phyloP scores from a whole-genome alignment of 2,888 invertebrate species.

The Julus scanicus region DNA sequence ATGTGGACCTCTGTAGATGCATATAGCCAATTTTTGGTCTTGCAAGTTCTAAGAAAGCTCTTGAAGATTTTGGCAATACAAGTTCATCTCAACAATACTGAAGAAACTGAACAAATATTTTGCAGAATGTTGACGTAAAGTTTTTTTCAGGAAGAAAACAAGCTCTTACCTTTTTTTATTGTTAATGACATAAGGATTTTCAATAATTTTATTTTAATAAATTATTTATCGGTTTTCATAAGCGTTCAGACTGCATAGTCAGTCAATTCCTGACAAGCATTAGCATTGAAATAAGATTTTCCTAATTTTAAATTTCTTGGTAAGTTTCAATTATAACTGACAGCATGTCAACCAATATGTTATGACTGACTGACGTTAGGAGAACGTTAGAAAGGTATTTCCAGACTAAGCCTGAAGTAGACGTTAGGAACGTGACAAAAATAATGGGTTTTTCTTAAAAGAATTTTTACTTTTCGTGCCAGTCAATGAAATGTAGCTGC shows the following conservation, averaged over 20 bases:
- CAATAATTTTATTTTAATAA: no score
- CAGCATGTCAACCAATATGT: neutral
- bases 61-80: no score
- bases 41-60: no score
- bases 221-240: no score
- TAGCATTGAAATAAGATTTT: neutral
- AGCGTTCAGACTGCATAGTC: neutral
- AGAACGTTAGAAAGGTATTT: neutral
- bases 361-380: slow-evolving; percentile 21
- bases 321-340: neutral
- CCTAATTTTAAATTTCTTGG: slow-evolving; percentile 9
- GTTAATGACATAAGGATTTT: no score
- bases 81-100: no score
- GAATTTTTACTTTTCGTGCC: neutral
- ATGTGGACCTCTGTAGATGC: no score
- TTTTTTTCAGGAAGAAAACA: no score
- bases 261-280: neutral
- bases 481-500: neutral
- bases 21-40: no score
- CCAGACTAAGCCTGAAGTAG: neutral
- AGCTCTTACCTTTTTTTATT: no score
- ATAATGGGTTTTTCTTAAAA: neutral
- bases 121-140: no score
- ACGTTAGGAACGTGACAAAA: slow-evolving; percentile 25
- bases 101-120: no score